phyloP scores from a whole-genome alignment of 1,140 invertebrate species.

The Drosophila tsacasi region DNA sequence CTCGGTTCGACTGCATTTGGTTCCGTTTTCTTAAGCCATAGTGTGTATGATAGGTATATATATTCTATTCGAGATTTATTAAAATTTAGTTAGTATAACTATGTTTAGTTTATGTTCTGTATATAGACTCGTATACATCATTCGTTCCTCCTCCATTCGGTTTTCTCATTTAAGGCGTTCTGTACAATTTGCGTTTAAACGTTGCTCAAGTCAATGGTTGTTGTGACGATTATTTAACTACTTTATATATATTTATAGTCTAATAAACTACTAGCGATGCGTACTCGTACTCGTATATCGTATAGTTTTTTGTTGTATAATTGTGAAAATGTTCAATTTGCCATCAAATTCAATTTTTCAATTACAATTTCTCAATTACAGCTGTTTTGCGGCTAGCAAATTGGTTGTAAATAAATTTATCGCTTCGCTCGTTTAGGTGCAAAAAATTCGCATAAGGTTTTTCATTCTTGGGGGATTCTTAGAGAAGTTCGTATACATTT shows the following conservation, averaged over 20 bases:
- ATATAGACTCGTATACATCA: constrained; percentile 78
- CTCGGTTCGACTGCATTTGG: constrained; percentile 52
- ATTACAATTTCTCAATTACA: constrained; percentile 34
- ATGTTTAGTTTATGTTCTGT: constrained; percentile 69
- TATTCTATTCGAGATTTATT: constrained; percentile 46
- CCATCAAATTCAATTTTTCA: constrained; percentile 28
- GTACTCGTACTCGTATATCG: constrained; percentile 66
- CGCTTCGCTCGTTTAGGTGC: constrained; percentile 60
- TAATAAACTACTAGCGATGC: constrained; percentile 79
- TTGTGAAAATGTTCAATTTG: constrained; percentile 65
- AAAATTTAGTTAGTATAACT: constrained; percentile 78
- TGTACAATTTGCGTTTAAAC: constrained; percentile 80
- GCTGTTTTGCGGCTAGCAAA: constrained; percentile 47
- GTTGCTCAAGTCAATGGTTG: constrained; percentile 75
- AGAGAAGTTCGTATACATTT: constrained; percentile 84
- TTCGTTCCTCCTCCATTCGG: constrained; percentile 55
- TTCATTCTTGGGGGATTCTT: constrained; percentile 62
- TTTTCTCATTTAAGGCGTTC: constrained; percentile 77
- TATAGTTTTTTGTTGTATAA: constrained; percentile 68
- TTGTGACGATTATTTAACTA: constrained; percentile 78
- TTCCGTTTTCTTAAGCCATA: constrained; percentile 73
- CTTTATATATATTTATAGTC: constrained; percentile 59
- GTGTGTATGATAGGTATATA: constrained; percentile 38
- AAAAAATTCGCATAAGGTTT: constrained; percentile 70
- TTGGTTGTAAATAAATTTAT: constrained; percentile 75